A percentile compares a stretch with the other conserved stretches of the same genome.
Conservation (phyloP, 1,140 invertebrate species). For the Medauroidea extradentata region DNA sequence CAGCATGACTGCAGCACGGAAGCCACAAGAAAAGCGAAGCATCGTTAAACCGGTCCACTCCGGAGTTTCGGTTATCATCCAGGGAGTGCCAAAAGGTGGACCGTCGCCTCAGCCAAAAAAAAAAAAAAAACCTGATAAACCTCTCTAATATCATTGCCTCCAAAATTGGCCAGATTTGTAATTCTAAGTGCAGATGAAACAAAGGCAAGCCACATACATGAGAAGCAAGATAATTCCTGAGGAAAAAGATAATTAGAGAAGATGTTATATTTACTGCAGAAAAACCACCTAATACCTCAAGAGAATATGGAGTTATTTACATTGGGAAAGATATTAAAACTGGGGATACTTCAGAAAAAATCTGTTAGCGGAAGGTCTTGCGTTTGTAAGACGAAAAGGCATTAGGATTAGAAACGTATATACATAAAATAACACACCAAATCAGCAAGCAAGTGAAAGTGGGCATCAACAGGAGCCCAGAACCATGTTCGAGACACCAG, state of each 20-base stretch:
- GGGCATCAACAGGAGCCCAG: slow-evolving; percentile 47
- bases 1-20: slow-evolving; percentile 44
- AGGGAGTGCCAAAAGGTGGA: slow-evolving; percentile 68
- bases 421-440: slow-evolving; percentile 92
- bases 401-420: slow-evolving; percentile 61
- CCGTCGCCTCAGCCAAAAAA: too few species aligned
- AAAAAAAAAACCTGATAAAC: slow-evolving; percentile 83
- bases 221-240: slow-evolving; percentile 91
- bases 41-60: slow-evolving; percentile 69
- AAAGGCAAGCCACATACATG: slow-evolving; percentile 93
- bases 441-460: slow-evolving; percentile 80
- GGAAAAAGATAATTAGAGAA: slow-evolving; percentile 88
- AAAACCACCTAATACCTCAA: slow-evolving; percentile 64
- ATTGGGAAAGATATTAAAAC: slow-evolving; percentile 69
- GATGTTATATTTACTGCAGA: slow-evolving; percentile 76
- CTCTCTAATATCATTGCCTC: slow-evolving; percentile 88
- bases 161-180: slow-evolving; percentile 78
- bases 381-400: slow-evolving; percentile 73
- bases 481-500: slow-evolving; percentile 80
- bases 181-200: slow-evolving; percentile 55
- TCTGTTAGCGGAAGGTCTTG: slow-evolving; percentile 82
- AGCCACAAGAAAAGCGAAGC: slow-evolving; percentile 43
- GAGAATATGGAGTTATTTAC: slow-evolving; percentile 87
- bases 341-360: slow-evolving; percentile 82
- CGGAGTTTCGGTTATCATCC: slow-evolving; percentile 84